Conservation (phyloP, 2,113 vertebrate species). For the Catharus fuscescens region DNA sequence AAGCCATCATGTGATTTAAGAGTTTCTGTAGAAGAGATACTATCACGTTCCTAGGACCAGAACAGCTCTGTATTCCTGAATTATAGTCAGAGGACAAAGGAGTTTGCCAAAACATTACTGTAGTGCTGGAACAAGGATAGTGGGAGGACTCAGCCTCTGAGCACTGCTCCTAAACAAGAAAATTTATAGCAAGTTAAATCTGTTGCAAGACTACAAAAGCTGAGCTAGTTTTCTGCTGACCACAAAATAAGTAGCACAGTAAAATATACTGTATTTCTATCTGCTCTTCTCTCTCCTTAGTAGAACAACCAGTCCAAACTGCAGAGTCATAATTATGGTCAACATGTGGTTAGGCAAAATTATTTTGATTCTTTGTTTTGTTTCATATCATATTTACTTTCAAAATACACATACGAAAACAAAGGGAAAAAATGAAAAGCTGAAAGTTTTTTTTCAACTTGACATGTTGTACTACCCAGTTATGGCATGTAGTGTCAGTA, state of each 20-base stretch:
- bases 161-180: neutral
- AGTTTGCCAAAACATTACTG: slow-evolving; percentile 15
- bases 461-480: slow-evolving; percentile 8
- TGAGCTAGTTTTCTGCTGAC: neutral
- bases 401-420: neutral
- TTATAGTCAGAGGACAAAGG: slow-evolving; percentile 1
- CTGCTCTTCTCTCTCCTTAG: neutral
- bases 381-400: neutral
- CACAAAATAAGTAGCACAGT: neutral
- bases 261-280: neutral
- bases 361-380: neutral
- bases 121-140: neutral
- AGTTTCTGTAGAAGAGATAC: slow-evolving; percentile 19
- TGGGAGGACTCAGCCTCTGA: slow-evolving; percentile 23
- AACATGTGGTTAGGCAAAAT: neutral
- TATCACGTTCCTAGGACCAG: neutral
- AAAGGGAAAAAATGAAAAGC: neutral
- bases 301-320: neutral
- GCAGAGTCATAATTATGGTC: neutral
- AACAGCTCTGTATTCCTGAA: slow-evolving; percentile 16
- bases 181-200: slow-evolving; percentile 44
- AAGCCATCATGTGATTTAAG: slow-evolving; percentile 2
- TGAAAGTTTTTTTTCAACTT: neutral
- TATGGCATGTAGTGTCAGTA: slow-evolving; percentile 22
- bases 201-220: slow-evolving; percentile 17